A percentile compares a stretch with the other conserved stretches of the same genome.
Conservation (phyloP, 2,113 vertebrate species). For the Epinephelus moara region DNA sequence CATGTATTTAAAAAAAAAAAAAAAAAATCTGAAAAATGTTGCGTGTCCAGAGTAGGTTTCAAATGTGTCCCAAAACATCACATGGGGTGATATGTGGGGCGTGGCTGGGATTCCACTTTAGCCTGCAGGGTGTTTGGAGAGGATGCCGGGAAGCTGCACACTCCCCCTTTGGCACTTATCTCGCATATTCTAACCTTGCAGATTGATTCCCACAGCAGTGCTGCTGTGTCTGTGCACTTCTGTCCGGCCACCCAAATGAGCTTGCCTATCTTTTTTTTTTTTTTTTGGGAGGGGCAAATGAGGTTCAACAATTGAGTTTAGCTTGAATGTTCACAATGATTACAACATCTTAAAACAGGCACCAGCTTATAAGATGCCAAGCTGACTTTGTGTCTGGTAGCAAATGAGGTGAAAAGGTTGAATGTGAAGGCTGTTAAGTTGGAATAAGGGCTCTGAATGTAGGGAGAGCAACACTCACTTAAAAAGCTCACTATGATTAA, state of each 20-base stretch:
- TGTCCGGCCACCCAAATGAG: constrained; percentile 47
- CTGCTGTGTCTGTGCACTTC: constrained; percentile 42
- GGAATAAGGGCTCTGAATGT: constrained; percentile 35
- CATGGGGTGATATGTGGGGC: constrained; percentile 62
- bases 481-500: constrained; percentile 66
- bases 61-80: constrained; percentile 54
- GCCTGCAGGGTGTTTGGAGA: constrained; percentile 62
- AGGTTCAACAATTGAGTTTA: constrained; percentile 46
- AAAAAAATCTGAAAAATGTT: constrained; percentile 22
- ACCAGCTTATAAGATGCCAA: constrained; percentile 52
- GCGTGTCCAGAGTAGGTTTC: constrained; percentile 43
- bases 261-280: constrained; percentile 29
- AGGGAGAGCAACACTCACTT: constrained; percentile 38
- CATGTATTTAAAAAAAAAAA: not conserved
- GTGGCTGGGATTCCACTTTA: constrained; percentile 59
- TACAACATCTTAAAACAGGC: constrained; percentile 60
- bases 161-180: constrained; percentile 58
- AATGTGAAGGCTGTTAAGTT: constrained; percentile 51
- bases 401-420: constrained; percentile 62
- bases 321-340: constrained; percentile 48
- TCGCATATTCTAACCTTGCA: constrained; percentile 49
- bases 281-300: constrained; percentile 7
- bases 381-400: constrained; percentile 55
- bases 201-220: constrained; percentile 66
- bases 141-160: constrained; percentile 45